These are phyloP conservation scores for Miltochrista miniata DNA, from an alignment of 2,888 invertebrate species.

Conservation along the genomic window DNA sequence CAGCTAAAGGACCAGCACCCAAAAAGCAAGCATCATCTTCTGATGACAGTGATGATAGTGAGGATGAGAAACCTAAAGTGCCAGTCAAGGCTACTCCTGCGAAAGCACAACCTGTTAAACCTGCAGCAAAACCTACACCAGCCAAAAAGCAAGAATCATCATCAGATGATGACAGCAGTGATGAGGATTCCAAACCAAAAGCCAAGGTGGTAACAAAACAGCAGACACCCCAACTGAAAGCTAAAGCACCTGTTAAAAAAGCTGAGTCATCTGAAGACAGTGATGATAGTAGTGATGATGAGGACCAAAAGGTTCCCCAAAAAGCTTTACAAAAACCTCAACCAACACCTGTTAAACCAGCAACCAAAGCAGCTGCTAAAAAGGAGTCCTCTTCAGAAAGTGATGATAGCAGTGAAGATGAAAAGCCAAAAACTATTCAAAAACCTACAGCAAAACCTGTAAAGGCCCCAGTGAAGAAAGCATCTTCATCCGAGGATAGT, in stretches of 20 bases:
- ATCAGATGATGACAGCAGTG: conserved; percentile 59
- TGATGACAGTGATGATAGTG: conserved; percentile 63
- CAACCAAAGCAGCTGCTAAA: conserved; percentile 26
- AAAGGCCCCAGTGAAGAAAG: conserved; percentile 34
- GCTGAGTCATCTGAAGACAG: conserved; percentile 35
- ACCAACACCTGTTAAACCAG: conserved; percentile 25
- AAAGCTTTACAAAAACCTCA: conserved; percentile 32
- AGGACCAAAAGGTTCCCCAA: conserved; percentile 30
- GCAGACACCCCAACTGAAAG: conserved; percentile 40
- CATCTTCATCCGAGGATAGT: conserved; percentile 63
- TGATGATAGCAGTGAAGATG: conserved; percentile 62
- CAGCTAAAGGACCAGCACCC: conserved; percentile 40
- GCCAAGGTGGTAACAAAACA: conserved; percentile 26
- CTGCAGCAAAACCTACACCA: conserved; percentile 40
- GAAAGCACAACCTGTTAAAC: conserved; percentile 27
- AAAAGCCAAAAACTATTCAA: conserved; percentile 32
- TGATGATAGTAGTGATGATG: conserved; percentile 49
- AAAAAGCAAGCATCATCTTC: conserved; percentile 63
- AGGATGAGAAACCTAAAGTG: conserved; percentile 58
- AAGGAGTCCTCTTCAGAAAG: conserved; percentile 56
- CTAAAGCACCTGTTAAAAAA: conserved; percentile 29
- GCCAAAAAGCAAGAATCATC: conserved; percentile 54
- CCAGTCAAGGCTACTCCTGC: conserved; percentile 31
- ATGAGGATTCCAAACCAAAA: conserved; percentile 44
- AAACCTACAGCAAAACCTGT: conserved; percentile 26